These are phyloP conservation scores for Cavia aperea DNA, from an alignment of 2,113 vertebrate genomes.

Conservation along the genomic window DNA sequence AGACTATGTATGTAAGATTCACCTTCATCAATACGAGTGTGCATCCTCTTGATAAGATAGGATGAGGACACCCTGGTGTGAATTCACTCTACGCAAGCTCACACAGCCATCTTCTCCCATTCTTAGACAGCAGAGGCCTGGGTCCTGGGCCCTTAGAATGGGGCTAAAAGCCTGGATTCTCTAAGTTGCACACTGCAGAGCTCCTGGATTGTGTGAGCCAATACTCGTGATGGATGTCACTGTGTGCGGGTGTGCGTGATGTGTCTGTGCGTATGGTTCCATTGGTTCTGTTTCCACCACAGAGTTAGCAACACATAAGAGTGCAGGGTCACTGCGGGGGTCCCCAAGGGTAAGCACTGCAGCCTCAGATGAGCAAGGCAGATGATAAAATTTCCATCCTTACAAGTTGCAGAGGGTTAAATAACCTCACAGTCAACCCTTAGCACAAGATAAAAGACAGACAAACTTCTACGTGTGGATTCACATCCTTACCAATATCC, in stretches of 20 bases:
- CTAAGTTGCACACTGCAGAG: fast-evolving
- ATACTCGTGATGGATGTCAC: background rate
- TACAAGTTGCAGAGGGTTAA: fast-evolving
- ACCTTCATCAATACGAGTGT: too few species aligned
- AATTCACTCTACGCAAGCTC: background rate
- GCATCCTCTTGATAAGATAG: too few species aligned
- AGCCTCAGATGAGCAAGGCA: background rate
- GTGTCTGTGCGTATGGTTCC: background rate
- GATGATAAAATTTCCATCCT: background rate
- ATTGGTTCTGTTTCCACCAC: background rate
- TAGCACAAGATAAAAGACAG: fast-evolving
- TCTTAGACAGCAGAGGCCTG: too few species aligned
- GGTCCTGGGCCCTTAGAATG: too few species aligned
- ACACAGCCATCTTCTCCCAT: background rate
- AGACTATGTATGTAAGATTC: background rate
- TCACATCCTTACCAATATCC: fast-evolving
- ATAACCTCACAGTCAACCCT: background rate
- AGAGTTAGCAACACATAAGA: background rate
- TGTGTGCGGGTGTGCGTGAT: background rate
- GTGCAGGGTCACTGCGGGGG: too few species aligned
- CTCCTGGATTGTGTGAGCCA: background rate
- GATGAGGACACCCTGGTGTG: background rate
- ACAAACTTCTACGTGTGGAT: fast-evolving
- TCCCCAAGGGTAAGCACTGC: background rate
- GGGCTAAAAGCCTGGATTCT: background rate